Percentiles rank a stretch among this genome's conserved stretches.
Conservation (phyloP, 2,113 vertebrate species). For the Carettochelys insculpta region DNA sequence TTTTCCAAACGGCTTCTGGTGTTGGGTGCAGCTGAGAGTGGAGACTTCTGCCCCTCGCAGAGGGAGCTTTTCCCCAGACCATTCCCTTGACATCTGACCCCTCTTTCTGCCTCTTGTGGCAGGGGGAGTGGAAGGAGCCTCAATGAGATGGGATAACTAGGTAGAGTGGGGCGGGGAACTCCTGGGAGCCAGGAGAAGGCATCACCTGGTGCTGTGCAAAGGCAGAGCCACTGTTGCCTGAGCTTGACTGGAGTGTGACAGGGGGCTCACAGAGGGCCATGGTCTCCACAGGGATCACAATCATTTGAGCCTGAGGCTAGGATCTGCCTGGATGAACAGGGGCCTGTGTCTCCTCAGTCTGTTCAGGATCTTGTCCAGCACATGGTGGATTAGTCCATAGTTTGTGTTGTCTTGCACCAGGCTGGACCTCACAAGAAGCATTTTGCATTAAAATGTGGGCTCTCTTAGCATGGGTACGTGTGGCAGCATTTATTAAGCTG, state of each 20-base stretch:
- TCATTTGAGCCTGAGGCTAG: background rate
- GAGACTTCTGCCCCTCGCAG: background rate
- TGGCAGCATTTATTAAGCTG: background rate
- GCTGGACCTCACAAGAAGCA: background rate
- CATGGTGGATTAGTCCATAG: background rate
- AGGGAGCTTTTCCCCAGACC: background rate
- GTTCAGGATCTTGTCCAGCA: background rate
- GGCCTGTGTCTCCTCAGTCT: background rate
- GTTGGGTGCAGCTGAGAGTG: background rate
- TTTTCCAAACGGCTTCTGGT: background rate
- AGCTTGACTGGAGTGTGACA: background rate
- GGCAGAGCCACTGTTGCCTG: background rate
- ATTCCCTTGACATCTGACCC: background rate
- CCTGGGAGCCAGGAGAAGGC: background rate
- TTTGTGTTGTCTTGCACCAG: background rate
- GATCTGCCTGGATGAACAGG: background rate
- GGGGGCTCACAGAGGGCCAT: background rate
- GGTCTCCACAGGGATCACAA: background rate
- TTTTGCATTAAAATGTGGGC: constrained; percentile 41
- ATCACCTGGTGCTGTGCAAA: background rate
- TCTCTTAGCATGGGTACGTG: background rate
- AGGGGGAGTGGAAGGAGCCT: background rate
- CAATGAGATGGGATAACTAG: background rate
- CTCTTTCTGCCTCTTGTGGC: background rate
- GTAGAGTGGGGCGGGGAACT: background rate